These are phyloP conservation scores for Dolichotis patagonum DNA, from an alignment of 2,113 vertebrate genomes.

Conservation along the genomic window DNA sequence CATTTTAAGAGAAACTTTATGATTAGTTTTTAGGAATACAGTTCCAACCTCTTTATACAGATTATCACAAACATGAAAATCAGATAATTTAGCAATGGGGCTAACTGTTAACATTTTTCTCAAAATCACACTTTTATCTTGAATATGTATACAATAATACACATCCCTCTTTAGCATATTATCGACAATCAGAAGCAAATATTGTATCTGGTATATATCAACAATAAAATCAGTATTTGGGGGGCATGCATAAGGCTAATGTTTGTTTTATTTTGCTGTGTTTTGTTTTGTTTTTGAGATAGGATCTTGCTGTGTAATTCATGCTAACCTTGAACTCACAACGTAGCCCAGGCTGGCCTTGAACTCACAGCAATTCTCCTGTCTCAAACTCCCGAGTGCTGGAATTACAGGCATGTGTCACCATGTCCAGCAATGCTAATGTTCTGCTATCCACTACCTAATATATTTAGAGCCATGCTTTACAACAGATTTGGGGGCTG, in stretches of 20 bases:
- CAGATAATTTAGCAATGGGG: neutral
- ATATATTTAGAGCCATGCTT: neutral
- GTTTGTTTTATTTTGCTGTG: neutral
- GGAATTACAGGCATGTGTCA: neutral
- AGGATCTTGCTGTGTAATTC: neutral
- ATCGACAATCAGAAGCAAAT: constrained; percentile 16
- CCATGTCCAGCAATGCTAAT: neutral
- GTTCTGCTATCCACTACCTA: neutral
- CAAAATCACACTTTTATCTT: neutral
- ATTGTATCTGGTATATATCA: neutral
- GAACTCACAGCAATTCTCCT: neutral
- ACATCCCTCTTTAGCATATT: neutral
- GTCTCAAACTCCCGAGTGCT: neutral
- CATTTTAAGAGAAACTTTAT: neutral
- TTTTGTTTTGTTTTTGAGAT: neutral
- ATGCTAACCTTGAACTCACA: neutral
- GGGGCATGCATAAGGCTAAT: neutral
- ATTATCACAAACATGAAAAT: neutral
- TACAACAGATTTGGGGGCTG: neutral
- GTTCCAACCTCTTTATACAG: neutral
- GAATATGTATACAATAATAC: neutral
- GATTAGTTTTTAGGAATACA: neutral
- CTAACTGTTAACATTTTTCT: constrained; percentile 30
- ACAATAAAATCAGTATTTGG: neutral
- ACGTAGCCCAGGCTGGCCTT: neutral